Evolutionary conservation across 92 coral and sea anemone species (phyloP), one percentile per base, ranked within the genome.

Genomic region (Zoanthus solanderi): DNA sequence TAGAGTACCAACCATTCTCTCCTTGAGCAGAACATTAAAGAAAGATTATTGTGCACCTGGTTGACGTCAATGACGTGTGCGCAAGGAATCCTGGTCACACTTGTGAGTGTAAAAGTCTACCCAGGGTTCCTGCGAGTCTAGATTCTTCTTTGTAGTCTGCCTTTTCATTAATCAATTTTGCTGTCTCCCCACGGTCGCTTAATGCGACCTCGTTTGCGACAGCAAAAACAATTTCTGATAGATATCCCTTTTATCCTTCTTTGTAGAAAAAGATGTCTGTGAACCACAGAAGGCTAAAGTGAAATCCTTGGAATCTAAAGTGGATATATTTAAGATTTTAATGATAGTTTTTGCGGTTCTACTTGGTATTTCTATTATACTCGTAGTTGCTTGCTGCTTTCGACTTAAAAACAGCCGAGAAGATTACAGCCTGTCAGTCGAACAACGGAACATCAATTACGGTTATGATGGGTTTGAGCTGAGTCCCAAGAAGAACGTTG

Each of bases 211-310:
- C 4, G 42, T 2, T 4, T 14, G 28, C 75, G 4, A 32, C 75
- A 3, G 9, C 3, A 7, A 28, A 23, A 6, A 13, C 2, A 14
- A 9, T 29, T 15, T 10, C 48, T n/a, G 0, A 48, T 75, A 5
- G 3, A 11, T 12, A 52, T 31, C 11, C 18, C 7, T 34, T 23
- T 53, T 12, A 1, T n/a, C 29, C 3, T 45, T 65, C 7, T 63
- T 81, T 65, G 11, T 14, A 81, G 85, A 65, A 68, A 81, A 66
- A 66, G 85, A 80, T 10, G 73, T 11, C 42, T 81, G 85, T 45
- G 28, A 66, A 18, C 60, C 74, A 65, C 28, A 81, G 17, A 46
- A 23, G 11, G 57, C 52, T 7, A 63, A 66, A 30, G 75, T 81
- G 75, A 47, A 65, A 54, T 46, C 45, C 12, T 57, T 81, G 32